Conservation (phyloP, 2,888 invertebrate genomes). For the Lobophora halterata region DNA sequence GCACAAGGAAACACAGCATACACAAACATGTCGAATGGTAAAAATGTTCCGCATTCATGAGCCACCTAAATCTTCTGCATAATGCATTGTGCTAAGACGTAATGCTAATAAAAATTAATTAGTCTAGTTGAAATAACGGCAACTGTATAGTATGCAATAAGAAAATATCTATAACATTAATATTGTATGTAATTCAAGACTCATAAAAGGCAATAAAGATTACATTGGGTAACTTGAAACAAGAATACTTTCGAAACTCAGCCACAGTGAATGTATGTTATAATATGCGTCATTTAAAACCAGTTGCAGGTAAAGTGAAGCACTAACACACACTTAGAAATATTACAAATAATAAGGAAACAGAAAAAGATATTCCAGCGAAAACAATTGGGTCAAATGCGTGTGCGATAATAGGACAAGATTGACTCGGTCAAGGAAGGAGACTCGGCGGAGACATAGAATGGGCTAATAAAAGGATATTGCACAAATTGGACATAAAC, state of each 20-base stretch:
- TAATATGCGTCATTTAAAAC: neutral
- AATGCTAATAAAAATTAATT: constrained; percentile 14
- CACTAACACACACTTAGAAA: neutral
- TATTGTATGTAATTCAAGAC: constrained; percentile 27
- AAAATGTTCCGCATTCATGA: constrained; percentile 7
- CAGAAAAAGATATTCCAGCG: neutral
- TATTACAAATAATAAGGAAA: neutral
- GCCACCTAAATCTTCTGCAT: constrained; percentile 1
- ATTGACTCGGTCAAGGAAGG: constrained; percentile 11
- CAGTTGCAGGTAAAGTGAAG: neutral
- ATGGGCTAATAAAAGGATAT: constrained; percentile 15
- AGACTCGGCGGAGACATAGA: constrained; percentile 15
- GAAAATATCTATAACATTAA: constrained; percentile 29
- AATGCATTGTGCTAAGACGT: neutral
- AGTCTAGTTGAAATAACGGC: constrained; percentile 15
- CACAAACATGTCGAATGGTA: neutral
- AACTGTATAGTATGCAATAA: constrained; percentile 25
- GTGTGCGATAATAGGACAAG: constrained; percentile 8
- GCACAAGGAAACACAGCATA: too few relatives aligned
- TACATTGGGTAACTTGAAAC: constrained; percentile 26
- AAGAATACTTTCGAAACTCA: constrained; percentile 30
- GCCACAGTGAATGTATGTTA: constrained; percentile 10
- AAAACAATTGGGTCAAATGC: constrained; percentile 22
- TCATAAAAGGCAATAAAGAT: constrained; percentile 28
- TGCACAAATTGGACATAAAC: too few relatives aligned